A percentile compares a stretch with the other conserved stretches of the same genome.
Evolutionary conservation across 2,888 invertebrate species (phyloP).

Genomic region (Salticus scenicus): DNA sequence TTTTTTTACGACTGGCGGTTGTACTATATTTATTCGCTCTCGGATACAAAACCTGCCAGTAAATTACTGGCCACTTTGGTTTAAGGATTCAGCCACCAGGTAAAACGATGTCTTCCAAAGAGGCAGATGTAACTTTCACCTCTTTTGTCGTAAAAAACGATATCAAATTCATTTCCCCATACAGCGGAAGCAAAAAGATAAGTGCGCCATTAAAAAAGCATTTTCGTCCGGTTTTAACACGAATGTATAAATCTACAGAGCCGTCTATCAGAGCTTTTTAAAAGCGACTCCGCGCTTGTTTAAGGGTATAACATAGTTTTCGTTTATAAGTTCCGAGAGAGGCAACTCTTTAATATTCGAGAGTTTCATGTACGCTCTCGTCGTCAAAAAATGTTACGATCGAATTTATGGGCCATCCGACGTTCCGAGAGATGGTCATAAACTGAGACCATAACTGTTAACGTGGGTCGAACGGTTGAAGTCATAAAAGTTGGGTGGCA

Average conservation of each 20-base stretch:
- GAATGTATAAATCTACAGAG: not conserved
- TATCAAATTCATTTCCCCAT: constrained; percentile 66
- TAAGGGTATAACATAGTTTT: constrained; percentile 41
- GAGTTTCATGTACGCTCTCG: not conserved
- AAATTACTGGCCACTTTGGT: constrained; percentile 27
- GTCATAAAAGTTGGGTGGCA: constrained; percentile 18
- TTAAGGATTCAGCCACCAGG: too few species aligned
- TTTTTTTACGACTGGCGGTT: not conserved
- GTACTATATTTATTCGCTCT: not conserved
- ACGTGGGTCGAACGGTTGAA: constrained; percentile 40
- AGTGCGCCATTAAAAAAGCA: constrained; percentile 53
- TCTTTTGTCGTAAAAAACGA: constrained; percentile 41
- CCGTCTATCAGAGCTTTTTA: constrained; percentile 48
- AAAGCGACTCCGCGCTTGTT: constrained; percentile 28
- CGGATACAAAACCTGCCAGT: constrained; percentile 7
- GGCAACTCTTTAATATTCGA: constrained; percentile 54
- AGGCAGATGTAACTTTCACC: too few species aligned
- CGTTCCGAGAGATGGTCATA: constrained; percentile 57
- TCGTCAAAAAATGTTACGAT: constrained; percentile 64
- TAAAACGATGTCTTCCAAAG: too few species aligned
- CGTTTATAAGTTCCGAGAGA: constrained; percentile 4
- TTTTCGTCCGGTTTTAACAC: constrained; percentile 24
- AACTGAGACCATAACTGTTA: constrained; percentile 66
- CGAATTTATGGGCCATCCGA: constrained; percentile 67
- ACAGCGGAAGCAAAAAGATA: constrained; percentile 30